These are phyloP conservation scores for Acronicta alni DNA, from an alignment of 2,888 invertebrate genomes.

Conservation along the genomic window DNA sequence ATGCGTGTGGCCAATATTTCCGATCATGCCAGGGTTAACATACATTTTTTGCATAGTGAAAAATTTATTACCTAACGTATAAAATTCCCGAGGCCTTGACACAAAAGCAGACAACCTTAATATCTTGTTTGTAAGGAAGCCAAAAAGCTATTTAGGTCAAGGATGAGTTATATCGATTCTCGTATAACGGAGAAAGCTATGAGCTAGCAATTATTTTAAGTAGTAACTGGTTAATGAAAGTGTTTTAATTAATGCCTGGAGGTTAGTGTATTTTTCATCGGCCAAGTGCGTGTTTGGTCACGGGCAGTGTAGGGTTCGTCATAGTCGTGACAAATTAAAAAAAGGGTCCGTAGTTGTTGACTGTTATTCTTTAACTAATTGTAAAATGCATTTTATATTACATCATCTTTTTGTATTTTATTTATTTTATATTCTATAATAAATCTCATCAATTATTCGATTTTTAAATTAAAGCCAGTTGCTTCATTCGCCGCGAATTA, in stretches of 20 bases:
- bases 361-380: no score
- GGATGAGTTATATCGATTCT: slow-evolving; percentile 37
- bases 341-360: no score
- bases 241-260: slow-evolving; percentile 4
- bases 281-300: no score
- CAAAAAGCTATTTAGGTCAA: slow-evolving; percentile 45
- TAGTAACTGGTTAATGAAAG: neutral
- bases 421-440: neutral
- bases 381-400: no score
- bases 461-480: slow-evolving; percentile 40
- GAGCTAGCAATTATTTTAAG: slow-evolving; percentile 7
- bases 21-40: slow-evolving; percentile 16
- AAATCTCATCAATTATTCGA: neutral
- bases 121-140: slow-evolving; percentile 30
- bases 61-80: slow-evolving; percentile 20
- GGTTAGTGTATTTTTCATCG: no score
- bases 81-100: slow-evolving; percentile 40
- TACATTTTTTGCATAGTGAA: slow-evolving; percentile 23
- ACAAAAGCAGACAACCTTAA: slow-evolving; percentile 34
- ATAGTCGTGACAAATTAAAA: no score
- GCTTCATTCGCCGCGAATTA: slow-evolving; percentile 51
- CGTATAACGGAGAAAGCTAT: slow-evolving; percentile 17
- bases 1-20: slow-evolving; percentile 10
- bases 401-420: neutral
- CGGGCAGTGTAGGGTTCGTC: no score